phyloP scores from a whole-genome alignment of 2,888 invertebrate genomes.

The Enchytraeus crypticus region DNA sequence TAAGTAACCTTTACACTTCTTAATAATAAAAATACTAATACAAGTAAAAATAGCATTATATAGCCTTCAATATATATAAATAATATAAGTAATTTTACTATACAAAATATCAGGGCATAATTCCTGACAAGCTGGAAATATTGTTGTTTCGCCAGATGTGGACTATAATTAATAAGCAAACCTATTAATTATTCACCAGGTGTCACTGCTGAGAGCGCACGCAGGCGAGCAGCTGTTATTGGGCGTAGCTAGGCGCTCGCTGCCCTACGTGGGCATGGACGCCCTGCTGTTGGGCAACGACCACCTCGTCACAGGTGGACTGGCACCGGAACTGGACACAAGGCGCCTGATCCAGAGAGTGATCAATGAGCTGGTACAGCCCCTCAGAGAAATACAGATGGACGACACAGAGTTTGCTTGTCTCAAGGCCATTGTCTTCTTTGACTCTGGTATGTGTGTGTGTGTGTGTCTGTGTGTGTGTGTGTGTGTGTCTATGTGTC shows the following conservation, averaged over 20 bases:
- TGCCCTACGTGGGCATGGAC: conserved; percentile 74
- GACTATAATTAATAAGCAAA: too few relatives aligned
- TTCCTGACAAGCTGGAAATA: too few relatives aligned
- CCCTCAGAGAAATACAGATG: conserved; percentile 85
- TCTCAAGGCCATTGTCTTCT: conserved; percentile 95
- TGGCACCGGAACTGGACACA: neutral
- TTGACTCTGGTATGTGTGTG: conserved; percentile 74
- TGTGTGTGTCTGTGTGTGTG: too few relatives aligned
- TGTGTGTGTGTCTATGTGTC: too few relatives aligned
- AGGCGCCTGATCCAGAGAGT: conserved; percentile 68
- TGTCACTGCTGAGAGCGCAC: conserved; percentile 84
- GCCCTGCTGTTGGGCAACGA: conserved; percentile 88
- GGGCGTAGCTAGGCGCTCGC: conserved; percentile 81
- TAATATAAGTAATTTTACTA: too few relatives aligned
- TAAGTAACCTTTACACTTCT: too few relatives aligned
- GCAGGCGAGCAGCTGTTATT: conserved; percentile 88
- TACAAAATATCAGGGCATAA: too few relatives aligned
- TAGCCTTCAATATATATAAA: too few relatives aligned
- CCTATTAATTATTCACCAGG: too few relatives aligned
- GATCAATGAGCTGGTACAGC: conserved; percentile 90
- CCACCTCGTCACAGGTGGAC: conserved; percentile 68
- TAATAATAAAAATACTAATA: too few relatives aligned
- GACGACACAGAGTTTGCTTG: conserved; percentile 97
- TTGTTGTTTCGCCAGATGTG: too few relatives aligned
- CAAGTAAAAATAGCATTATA: too few relatives aligned